phyloP scores from a whole-genome alignment of 2,113 vertebrate genomes.

The Mixornis gularis region DNA sequence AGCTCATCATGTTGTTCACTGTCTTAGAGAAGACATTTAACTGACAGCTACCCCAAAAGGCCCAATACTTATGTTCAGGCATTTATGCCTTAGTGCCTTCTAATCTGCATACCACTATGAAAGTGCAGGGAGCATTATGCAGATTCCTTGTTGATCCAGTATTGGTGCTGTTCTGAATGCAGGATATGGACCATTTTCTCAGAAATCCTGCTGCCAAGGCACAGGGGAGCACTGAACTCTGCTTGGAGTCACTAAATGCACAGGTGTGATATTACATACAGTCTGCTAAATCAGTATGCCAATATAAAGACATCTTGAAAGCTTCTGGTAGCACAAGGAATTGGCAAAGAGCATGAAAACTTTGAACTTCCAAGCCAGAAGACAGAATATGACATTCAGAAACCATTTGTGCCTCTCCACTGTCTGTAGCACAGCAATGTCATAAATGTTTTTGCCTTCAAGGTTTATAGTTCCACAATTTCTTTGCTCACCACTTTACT shows the following conservation, averaged over 20 bases:
- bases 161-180: background rate
- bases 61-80: background rate
- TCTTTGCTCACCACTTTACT: background rate
- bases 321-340: background rate
- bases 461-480: background rate
- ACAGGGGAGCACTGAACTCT: background rate
- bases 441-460: background rate
- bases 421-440: background rate
- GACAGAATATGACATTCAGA: background rate
- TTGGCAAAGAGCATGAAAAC: background rate
- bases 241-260: background rate
- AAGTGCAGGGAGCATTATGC: background rate
- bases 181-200: background rate
- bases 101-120: background rate
- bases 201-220: background rate
- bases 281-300: background rate
- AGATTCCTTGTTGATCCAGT: background rate
- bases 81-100: background rate
- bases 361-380: background rate
- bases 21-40: background rate
- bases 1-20: background rate
- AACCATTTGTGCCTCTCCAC: background rate
- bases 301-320: background rate
- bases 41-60: background rate
- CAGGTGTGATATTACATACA: background rate